A percentile compares a stretch with the other conserved stretches of the same genome.
These are phyloP conservation scores for Hipposideros armiger DNA, from an alignment of 2,113 vertebrate genomes.

Conservation along the genomic window DNA sequence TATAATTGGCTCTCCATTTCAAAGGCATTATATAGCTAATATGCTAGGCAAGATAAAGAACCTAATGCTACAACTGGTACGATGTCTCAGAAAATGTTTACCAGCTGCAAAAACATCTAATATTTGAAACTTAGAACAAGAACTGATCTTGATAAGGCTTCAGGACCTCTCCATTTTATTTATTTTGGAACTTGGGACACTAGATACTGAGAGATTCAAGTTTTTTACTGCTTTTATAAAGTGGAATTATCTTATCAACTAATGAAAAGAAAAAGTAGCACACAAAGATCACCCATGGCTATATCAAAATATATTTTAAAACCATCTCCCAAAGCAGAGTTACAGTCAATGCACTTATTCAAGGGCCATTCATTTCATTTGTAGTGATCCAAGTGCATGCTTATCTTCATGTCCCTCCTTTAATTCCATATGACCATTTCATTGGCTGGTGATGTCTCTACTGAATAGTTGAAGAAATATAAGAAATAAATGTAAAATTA, in stretches of 20 bases:
- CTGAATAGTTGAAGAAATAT: neutral
- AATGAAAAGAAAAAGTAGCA: neutral
- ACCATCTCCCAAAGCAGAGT: neutral
- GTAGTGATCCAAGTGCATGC: neutral
- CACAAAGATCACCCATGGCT: neutral
- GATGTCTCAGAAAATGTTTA: neutral
- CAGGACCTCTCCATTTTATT: neutral
- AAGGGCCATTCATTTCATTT: neutral
- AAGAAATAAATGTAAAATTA: constrained; percentile 13
- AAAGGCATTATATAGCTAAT: neutral
- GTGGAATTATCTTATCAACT: neutral
- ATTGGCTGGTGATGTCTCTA: neutral
- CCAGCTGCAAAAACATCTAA: neutral
- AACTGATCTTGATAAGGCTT: neutral
- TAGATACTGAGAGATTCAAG: neutral
- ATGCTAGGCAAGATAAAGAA: neutral
- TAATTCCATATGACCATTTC: neutral
- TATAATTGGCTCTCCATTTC: neutral
- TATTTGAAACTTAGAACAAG: constrained; percentile 5
- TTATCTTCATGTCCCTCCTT: neutral
- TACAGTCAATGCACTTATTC: neutral
- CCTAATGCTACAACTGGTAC: neutral
- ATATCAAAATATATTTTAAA: constrained; percentile 25
- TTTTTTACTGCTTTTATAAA: neutral
- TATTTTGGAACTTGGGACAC: neutral